Evolutionary conservation across 2,888 invertebrate genomes (phyloP).

Genomic region (Philonicus albiceps): DNA sequence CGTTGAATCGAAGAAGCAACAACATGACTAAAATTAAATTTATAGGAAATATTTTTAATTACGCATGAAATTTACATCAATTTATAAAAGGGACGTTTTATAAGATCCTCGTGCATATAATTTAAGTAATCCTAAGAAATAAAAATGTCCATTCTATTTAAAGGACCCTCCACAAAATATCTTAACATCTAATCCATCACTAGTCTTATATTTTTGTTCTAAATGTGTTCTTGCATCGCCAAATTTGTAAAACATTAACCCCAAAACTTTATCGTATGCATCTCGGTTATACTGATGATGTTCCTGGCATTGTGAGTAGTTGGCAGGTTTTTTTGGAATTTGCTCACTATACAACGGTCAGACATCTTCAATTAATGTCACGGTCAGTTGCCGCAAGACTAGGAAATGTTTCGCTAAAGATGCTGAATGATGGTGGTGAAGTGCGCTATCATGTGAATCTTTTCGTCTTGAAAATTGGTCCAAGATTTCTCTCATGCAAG

Average conservation of each 20-base stretch:
- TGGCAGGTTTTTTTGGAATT: constrained; percentile 28
- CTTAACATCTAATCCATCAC: not conserved
- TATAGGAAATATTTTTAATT: too few relatives aligned
- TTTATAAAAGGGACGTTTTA: too few relatives aligned
- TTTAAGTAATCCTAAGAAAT: not conserved
- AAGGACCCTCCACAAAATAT: not conserved
- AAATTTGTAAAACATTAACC: not conserved
- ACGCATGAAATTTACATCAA: too few relatives aligned
- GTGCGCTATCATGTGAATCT: not conserved
- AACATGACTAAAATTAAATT: too few relatives aligned
- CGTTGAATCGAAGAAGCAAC: not conserved
- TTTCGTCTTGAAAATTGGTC: not conserved
- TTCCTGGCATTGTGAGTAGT: not conserved
- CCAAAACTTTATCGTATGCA: not conserved
- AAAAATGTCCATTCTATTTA: not conserved
- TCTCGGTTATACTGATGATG: not conserved
- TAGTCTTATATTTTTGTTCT: not conserved
- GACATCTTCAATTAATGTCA: constrained; percentile 16
- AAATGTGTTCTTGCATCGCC: not conserved
- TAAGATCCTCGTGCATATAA: too few relatives aligned
- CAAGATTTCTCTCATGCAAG: not conserved
- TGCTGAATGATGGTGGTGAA: not conserved
- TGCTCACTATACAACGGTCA: not conserved
- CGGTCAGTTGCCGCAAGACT: constrained; percentile 11
- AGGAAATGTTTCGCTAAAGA: not conserved